These are phyloP conservation scores for Urocyon cinereoargenteus DNA, from an alignment of 2,797 vertebrate genomes.

Conservation along the genomic window DNA sequence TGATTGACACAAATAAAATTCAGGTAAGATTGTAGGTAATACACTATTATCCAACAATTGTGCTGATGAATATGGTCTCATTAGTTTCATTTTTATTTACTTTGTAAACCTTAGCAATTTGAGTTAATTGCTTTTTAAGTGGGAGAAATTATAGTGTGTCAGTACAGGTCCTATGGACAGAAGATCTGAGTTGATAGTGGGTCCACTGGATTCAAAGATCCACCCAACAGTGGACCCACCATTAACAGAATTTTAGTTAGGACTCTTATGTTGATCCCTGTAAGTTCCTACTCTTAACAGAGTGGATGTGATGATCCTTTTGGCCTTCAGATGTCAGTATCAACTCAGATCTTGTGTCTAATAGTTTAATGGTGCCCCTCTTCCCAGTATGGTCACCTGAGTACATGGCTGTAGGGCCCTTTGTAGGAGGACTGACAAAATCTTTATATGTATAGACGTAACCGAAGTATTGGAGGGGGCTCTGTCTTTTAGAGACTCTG, in stretches of 20 bases:
- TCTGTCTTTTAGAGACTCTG: neutral
- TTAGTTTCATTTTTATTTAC: constrained; percentile 28
- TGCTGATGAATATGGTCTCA: neutral
- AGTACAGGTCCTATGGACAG: neutral
- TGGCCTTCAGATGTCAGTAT: neutral
- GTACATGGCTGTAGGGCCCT: neutral
- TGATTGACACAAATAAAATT: constrained; percentile 92
- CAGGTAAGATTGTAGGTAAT: constrained; percentile 88
- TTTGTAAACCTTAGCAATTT: neutral
- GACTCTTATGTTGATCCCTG: neutral
- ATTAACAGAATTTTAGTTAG: neutral
- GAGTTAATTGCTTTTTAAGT: constrained; percentile 20
- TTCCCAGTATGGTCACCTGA: neutral
- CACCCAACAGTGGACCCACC: neutral
- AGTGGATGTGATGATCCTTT: neutral
- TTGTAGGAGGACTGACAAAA: neutral
- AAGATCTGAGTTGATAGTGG: no score
- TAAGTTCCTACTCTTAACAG: neutral
- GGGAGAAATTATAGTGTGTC: neutral
- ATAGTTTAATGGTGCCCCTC: neutral
- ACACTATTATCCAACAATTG: neutral
- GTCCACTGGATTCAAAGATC: no score
- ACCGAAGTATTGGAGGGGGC: no score
- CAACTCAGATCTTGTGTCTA: neutral
- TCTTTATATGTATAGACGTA: neutral